Conservation (phyloP, 2,797 vertebrate genomes). For the Eospalax fontanierii region DNA sequence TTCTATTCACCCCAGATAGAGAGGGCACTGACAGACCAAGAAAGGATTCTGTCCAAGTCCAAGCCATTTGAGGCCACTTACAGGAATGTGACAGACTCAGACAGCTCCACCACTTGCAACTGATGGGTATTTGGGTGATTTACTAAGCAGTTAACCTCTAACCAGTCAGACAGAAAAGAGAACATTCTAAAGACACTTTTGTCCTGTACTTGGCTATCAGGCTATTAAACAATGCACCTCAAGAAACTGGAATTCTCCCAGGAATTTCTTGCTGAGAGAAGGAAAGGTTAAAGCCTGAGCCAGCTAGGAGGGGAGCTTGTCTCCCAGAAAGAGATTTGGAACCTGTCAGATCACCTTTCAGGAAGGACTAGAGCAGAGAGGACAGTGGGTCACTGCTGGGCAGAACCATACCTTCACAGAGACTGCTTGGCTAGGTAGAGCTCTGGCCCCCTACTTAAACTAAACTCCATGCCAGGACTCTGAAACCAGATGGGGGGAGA, state of each 20-base stretch:
- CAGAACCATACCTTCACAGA: too few species aligned
- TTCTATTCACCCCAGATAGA: too few species aligned
- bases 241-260: not conserved
- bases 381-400: not conserved
- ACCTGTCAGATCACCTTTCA: not conserved
- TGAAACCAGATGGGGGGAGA: not conserved
- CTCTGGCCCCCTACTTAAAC: not conserved
- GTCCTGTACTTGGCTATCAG: not conserved
- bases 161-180: not conserved
- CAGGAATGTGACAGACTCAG: too few species aligned
- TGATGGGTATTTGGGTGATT: too few species aligned
- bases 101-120: too few species aligned
- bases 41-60: too few species aligned
- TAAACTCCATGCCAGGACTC: too few species aligned
- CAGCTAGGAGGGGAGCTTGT: not conserved
- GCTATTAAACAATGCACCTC: not conserved
- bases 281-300: not conserved
- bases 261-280: not conserved
- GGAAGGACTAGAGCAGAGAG: not conserved
- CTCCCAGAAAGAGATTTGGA: not conserved
- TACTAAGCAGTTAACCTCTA: not conserved
- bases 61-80: too few species aligned
- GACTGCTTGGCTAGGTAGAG: too few species aligned
- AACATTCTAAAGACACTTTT: too few species aligned
- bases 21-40: too few species aligned